These are phyloP conservation scores for Eupithecia vulgata DNA, from an alignment of 2,888 invertebrate species.

Conservation along the genomic window DNA sequence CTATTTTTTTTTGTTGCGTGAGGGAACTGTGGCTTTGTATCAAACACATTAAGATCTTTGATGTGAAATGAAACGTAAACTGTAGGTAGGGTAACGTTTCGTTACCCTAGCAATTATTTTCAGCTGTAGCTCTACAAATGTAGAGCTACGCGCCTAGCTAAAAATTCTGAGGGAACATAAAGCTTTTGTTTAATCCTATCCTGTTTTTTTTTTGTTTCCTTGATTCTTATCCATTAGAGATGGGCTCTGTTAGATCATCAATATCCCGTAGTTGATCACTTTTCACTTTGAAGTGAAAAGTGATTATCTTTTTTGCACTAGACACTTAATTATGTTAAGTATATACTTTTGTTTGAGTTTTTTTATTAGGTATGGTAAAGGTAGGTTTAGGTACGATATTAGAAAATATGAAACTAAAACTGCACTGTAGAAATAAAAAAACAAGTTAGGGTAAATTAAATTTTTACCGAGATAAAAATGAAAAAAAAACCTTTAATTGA, in stretches of 20 bases:
- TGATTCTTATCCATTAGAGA: not conserved
- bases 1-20: slow-evolving; percentile 44
- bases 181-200: not conserved
- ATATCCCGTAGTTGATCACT: not conserved
- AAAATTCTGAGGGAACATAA: not conserved
- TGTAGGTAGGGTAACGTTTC: slow-evolving; percentile 10
- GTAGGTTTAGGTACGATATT: not conserved
- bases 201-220: not conserved
- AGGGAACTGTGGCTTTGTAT: slow-evolving; percentile 38
- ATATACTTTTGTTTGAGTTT: not conserved
- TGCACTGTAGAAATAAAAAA: not conserved
- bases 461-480: too few species aligned
- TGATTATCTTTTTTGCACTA: not conserved
- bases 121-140: not conserved
- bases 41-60: slow-evolving; percentile 31
- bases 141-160: not conserved
- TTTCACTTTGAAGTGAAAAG: not conserved
- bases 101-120: slow-evolving; percentile 25
- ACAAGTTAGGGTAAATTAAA: too few species aligned
- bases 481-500: not conserved
- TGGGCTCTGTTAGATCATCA: not conserved
- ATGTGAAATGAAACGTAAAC: slow-evolving; percentile 31
- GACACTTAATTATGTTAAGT: not conserved
- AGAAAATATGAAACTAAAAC: not conserved
- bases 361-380: not conserved